A percentile compares a stretch with the other conserved stretches of the same genome.
Evolutionary conservation across 1,140 invertebrate genomes (phyloP).

Genomic region (Metopolophium dirhodum): DNA sequence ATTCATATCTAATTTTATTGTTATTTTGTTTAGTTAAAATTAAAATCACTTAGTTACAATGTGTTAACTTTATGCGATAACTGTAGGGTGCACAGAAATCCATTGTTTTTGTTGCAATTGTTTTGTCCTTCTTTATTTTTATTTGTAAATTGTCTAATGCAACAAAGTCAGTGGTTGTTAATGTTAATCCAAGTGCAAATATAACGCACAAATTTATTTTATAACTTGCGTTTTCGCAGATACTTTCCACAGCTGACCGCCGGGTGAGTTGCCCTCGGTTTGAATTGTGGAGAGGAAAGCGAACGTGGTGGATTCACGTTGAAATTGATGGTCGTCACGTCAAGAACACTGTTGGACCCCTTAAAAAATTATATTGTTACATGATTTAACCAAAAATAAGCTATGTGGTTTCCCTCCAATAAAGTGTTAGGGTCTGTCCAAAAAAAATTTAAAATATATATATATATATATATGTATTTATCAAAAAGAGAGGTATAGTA

Average conservation of each 20-base stretch:
- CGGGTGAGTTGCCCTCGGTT: conserved; percentile 58
- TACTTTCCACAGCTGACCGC: conserved; percentile 61
- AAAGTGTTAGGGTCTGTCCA: conserved; percentile 50
- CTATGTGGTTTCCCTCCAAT: conserved; percentile 36
- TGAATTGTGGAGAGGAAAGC: conserved; percentile 58
- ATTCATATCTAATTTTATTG: background rate
- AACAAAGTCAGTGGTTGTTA: conserved; percentile 55
- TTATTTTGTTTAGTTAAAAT: background rate
- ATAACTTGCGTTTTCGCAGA: conserved; percentile 62
- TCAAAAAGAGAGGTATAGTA: conserved; percentile 57
- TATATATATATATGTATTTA: conserved; percentile 8
- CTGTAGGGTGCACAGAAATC: conserved; percentile 55
- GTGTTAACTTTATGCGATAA: conserved; percentile 45
- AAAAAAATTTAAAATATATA: conserved; percentile 35
- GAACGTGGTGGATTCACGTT: conserved; percentile 56
- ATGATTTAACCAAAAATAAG: conserved; percentile 53
- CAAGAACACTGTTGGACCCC: conserved; percentile 52
- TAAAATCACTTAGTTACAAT: conserved; percentile 6
- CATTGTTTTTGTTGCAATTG: conserved; percentile 56
- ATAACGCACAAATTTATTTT: conserved; percentile 59
- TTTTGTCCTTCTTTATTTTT: conserved; percentile 52
- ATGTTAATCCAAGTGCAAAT: conserved; percentile 50
- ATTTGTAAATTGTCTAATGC: conserved; percentile 51
- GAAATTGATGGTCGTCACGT: conserved; percentile 53
- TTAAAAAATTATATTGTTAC: conserved; percentile 53